Percentiles rank a stretch among this genome's conserved stretches.
Evolutionary conservation across 2,113 vertebrate genomes (phyloP).

Genomic region (Symphodus melops): DNA sequence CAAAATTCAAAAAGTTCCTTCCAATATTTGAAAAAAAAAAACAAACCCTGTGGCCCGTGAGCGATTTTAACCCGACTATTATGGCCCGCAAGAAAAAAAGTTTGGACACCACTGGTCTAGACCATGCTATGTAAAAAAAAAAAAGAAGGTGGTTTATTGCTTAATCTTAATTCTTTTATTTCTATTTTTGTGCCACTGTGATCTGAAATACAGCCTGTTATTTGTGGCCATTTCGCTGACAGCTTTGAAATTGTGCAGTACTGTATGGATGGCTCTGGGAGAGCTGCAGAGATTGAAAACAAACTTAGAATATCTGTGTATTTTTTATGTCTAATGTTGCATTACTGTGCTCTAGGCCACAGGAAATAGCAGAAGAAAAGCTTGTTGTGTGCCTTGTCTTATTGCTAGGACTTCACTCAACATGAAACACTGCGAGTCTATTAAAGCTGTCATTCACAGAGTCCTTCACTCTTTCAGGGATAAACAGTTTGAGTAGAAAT

Average conservation of each 20-base stretch:
- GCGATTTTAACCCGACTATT: no score
- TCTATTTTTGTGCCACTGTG: not conserved
- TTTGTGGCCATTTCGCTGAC: not conserved
- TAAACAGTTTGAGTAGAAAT: not conserved
- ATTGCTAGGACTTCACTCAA: constrained; percentile 1
- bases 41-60: no score
- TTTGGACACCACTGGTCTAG: no score
- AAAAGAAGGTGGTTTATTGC: not conserved
- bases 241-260: not conserved
- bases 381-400: not conserved
- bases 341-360: not conserved
- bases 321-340: not conserved
- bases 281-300: not conserved
- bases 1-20: no score
- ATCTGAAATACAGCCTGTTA: not conserved
- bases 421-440: not conserved
- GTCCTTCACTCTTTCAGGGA: not conserved
- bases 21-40: no score
- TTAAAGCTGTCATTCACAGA: no score
- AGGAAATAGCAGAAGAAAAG: not conserved
- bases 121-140: no score
- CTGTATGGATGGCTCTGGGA: not conserved
- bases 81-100: no score
- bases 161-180: not conserved
- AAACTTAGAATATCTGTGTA: no score